A percentile compares a stretch with the other conserved stretches of the same genome.
phyloP scores from a whole-genome alignment of 2,113 vertebrate species.

The Octodon degus region DNA sequence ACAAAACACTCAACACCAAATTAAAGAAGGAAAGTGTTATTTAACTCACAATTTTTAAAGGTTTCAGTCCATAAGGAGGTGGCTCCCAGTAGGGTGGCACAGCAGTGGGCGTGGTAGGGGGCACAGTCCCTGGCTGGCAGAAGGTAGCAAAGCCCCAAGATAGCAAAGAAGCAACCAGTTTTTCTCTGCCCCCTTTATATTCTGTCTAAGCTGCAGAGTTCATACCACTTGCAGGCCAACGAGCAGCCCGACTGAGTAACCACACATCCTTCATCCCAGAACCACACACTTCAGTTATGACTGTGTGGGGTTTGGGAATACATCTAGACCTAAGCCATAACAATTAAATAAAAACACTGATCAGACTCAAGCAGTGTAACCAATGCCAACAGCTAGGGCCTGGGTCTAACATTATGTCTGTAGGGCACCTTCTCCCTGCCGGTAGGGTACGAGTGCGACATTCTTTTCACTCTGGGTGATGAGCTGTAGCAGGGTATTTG shows the following conservation, averaged over 20 bases:
- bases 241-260: background rate
- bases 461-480: background rate
- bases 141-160: background rate
- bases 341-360: background rate
- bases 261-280: background rate
- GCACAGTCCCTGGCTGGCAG: background rate
- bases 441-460: accelerated
- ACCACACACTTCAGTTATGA: background rate
- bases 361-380: background rate
- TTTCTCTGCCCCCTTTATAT: background rate
- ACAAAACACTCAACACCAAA: background rate
- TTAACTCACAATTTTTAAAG: background rate
- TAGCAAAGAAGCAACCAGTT: background rate
- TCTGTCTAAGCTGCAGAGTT: background rate
- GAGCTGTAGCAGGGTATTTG: background rate
- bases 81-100: background rate
- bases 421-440: background rate
- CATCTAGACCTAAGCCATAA: background rate
- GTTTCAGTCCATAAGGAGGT: background rate
- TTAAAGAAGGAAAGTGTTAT: background rate
- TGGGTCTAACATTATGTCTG: background rate
- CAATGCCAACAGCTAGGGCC: background rate
- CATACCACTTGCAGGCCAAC: background rate
- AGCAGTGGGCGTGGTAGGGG: background rate
- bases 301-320: background rate